These are phyloP conservation scores for Sebastolobus altivelis DNA, from an alignment of 2,797 vertebrate genomes.

Conservation along the genomic window DNA sequence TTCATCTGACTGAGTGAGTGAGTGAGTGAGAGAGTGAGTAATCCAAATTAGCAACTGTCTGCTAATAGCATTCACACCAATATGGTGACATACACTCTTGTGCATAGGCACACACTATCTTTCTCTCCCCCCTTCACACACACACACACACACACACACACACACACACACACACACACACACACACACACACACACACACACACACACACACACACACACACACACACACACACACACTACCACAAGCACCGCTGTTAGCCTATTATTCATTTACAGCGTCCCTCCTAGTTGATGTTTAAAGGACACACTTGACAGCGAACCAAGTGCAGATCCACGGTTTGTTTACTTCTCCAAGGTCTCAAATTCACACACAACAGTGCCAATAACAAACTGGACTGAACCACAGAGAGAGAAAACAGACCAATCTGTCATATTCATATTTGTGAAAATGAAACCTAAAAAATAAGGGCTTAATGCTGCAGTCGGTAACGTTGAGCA, in stretches of 20 bases:
- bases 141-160: no score
- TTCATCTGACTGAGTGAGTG: background rate
- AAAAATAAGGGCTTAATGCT: background rate
- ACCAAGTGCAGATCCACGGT: background rate
- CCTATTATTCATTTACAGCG: constrained; percentile 45
- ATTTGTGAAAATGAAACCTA: background rate
- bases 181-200: no score
- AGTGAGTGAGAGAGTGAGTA: background rate
- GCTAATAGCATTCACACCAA: background rate
- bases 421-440: background rate
- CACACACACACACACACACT: background rate
- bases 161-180: no score
- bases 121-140: background rate
- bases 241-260: background rate
- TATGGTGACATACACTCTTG: background rate
- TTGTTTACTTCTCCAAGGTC: constrained; percentile 11
- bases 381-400: constrained; percentile 3
- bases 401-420: background rate
- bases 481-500: no score
- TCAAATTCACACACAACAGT: constrained; percentile 10
- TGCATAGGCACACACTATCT: background rate
- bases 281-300: constrained; percentile 9
- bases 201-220: background rate
- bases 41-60: background rate
- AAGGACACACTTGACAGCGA: constrained; percentile 12